Percentiles rank a stretch among this genome's conserved stretches.
phyloP scores from a whole-genome alignment of 2,888 invertebrate species.

The Rapana venosa region DNA sequence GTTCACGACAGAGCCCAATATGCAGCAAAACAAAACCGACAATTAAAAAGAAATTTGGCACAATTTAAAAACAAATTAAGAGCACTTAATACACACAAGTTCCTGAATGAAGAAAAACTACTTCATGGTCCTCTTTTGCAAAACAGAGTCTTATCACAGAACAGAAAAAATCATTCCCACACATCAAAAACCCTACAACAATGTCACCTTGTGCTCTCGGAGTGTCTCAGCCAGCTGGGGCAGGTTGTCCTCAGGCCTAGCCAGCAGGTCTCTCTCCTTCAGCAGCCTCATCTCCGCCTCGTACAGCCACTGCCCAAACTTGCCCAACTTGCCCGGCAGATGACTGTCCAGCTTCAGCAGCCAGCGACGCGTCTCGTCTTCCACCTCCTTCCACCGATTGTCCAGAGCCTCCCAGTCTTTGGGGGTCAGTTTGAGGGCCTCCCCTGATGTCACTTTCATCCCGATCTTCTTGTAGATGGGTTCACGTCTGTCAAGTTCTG shows the following conservation, averaged over 20 bases:
- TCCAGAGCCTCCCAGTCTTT: constrained; percentile 92
- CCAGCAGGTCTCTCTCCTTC: constrained; percentile 80
- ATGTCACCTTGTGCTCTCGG: constrained; percentile 36
- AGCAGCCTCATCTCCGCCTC: constrained; percentile 82
- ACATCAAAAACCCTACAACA: too few species aligned
- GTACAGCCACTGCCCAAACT: constrained; percentile 93
- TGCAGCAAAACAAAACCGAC: too few species aligned
- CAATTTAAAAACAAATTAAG: too few species aligned
- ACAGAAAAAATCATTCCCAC: too few species aligned
- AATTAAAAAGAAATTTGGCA: too few species aligned
- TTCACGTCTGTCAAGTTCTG: constrained; percentile 87
- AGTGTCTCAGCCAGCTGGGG: constrained; percentile 18
- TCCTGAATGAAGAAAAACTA: too few species aligned
- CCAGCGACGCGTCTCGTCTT: constrained; percentile 83
- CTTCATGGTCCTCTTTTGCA: too few species aligned
- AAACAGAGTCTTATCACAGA: too few species aligned
- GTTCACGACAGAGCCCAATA: too few species aligned
- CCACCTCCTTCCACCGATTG: constrained; percentile 88
- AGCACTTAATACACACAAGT: too few species aligned
- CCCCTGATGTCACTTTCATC: constrained; percentile 88
- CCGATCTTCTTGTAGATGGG: constrained; percentile 87
- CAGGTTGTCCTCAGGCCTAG: constrained; percentile 72
- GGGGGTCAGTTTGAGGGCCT: constrained; percentile 88
- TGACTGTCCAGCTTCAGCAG: constrained; percentile 91
- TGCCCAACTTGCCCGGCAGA: constrained; percentile 90